Evolutionary conservation across 2,888 invertebrate genomes (phyloP), one percentile per base, ranked within the genome.

Genomic region (Lasius platythorax): DNA sequence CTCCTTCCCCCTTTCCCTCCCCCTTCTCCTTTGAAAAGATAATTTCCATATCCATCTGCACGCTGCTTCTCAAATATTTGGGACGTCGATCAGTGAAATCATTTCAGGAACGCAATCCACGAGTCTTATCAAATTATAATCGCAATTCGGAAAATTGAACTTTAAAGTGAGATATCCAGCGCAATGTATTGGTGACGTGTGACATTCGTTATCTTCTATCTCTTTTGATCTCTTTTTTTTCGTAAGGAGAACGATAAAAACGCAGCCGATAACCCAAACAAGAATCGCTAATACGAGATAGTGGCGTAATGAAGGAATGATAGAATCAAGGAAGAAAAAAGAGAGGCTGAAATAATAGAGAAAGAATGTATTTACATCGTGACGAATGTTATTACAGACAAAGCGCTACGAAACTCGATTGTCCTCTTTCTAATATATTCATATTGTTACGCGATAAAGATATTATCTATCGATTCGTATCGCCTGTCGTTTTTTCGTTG

Each of bases 201-300:
- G 63, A 82, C 67, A 74, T 75, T 76, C 9, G 64, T 83, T 83
- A 87, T 84, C 82, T 53, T 28, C 46, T 78, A 84, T 86, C 88
- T 33, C 15, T 1, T 58, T 43, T 33, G 23, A 58, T 58, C n/a
- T 72, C 6, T 72, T 43, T 72, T 84, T 81, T 73, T 70, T 50
- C 78, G 33, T 23, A 61, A 53, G 0, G 79, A 81, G 73, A 81
- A 76, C 73, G 74, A 73, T 73, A 81, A 74, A 61, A 18, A 75
- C 50, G 37, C 82, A 50, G 33, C 33, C 61, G 73, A 81, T 81
- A 81, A 81, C 46, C 23, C 73, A 61, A 78, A 43, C 70, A 68
- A 68, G 68, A 78, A 58, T 56, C 40, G 11, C 9, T 79, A 23
- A 23, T 23, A 23, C 43, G 9, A 12, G 5, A 23, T 61, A 72